These are phyloP conservation scores for Rhinolophus ferrumequinum DNA, from an alignment of 2,113 vertebrate species.

Conservation along the genomic window DNA sequence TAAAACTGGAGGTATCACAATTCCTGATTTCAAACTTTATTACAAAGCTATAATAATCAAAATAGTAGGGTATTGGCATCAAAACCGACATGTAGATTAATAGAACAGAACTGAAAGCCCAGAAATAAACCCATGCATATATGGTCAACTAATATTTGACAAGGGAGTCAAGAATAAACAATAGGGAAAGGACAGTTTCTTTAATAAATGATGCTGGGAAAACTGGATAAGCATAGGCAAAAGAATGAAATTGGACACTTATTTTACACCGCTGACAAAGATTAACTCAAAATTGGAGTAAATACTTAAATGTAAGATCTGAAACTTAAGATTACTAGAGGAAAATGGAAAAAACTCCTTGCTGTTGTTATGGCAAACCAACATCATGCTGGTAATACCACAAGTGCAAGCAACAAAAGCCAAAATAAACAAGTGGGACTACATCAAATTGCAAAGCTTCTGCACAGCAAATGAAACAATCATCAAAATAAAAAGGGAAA, in stretches of 20 bases:
- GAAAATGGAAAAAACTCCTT: background rate
- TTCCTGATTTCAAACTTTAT: background rate
- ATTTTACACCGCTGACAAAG: background rate
- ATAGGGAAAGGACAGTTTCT: background rate
- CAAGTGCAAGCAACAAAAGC: background rate
- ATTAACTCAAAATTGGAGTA: background rate
- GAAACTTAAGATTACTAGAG: background rate
- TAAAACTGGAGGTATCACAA: background rate
- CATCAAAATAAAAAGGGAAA: background rate
- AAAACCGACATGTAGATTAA: background rate
- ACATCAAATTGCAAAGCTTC: background rate
- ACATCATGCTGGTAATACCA: background rate
- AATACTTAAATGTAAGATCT: background rate
- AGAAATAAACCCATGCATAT: background rate
- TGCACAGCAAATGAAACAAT: background rate
- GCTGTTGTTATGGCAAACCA: background rate
- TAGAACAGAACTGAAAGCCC: background rate
- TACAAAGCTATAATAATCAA: background rate
- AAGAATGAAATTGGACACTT: background rate
- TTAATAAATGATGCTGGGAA: background rate
- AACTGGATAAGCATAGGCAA: background rate
- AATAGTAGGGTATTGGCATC: background rate
- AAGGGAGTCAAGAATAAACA: background rate
- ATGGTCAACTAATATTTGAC: background rate
- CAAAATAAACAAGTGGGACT: background rate